Percentiles rank a stretch among this genome's conserved stretches.
phyloP scores from a whole-genome alignment of 2,113 vertebrate species.

The Semnornis frantzii region DNA sequence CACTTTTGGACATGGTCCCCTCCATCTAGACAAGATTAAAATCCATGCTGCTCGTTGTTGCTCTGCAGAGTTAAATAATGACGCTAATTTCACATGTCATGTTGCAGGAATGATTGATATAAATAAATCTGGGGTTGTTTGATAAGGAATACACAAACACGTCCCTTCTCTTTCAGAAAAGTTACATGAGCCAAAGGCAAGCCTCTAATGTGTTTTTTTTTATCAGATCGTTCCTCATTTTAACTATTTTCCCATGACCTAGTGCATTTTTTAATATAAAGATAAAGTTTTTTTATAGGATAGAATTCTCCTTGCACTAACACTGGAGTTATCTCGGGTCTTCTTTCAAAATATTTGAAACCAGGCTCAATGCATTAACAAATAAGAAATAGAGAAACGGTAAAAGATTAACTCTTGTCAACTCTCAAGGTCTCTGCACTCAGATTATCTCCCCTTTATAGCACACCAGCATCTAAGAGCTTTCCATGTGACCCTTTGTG shows the following conservation, averaged over 20 bases:
- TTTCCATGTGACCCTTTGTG: neutral
- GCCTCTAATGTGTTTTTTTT: conserved; percentile 15
- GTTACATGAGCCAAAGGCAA: neutral
- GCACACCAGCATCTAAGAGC: neutral
- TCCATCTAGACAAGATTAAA: conserved; percentile 6
- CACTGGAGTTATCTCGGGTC: conserved; percentile 8
- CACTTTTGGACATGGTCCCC: neutral
- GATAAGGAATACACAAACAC: conserved; percentile 3
- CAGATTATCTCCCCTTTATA: neutral
- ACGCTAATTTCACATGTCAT: conserved; percentile 41
- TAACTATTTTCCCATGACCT: conserved; percentile 44
- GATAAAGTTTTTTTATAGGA: conserved; percentile 57
- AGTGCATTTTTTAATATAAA: conserved; percentile 57
- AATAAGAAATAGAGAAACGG: neutral
- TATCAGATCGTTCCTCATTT: conserved; percentile 52
- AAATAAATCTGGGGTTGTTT: conserved; percentile 54
- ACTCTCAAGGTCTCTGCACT: neutral
- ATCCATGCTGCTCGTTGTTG: neutral
- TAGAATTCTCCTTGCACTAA: conserved; percentile 23
- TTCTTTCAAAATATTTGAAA: conserved; percentile 10
- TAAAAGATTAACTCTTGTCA: neutral
- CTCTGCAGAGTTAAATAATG: neutral
- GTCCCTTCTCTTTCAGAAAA: conserved; percentile 4
- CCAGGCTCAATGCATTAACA: neutral
- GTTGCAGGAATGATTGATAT: conserved; percentile 57